Conservation (phyloP, 2,797 vertebrate species). For the Acridotheres tristis region DNA sequence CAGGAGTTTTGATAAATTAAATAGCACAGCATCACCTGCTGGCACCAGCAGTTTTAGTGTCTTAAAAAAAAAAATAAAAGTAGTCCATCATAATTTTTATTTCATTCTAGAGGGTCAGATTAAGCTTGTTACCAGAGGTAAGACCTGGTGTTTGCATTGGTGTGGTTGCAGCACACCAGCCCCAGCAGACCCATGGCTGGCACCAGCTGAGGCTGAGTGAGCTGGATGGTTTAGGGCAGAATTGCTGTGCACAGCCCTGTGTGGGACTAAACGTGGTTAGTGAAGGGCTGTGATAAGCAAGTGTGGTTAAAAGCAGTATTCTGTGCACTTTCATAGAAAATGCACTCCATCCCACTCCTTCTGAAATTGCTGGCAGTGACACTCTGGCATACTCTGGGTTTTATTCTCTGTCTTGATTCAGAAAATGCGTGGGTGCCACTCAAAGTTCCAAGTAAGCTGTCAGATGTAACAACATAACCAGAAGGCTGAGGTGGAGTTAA, state of each 20-base stretch:
- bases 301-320: background rate
- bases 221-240: background rate
- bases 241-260: too few species aligned
- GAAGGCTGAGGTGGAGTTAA: slow-evolving; percentile 35
- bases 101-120: background rate
- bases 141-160: background rate
- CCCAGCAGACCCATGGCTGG: background rate
- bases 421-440: slow-evolving; percentile 32
- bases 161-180: background rate
- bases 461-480: slow-evolving; percentile 28
- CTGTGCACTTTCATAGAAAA: background rate
- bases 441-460: slow-evolving; percentile 27
- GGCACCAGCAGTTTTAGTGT: background rate
- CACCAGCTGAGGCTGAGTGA: background rate
- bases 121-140: background rate
- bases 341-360: background rate
- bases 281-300: background rate
- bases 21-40: background rate
- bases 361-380: slow-evolving; percentile 22
- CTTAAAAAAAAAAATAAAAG: background rate
- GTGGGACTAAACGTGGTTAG: background rate
- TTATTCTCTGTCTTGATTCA: slow-evolving; percentile 21
- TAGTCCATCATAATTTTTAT: background rate
- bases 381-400: background rate
- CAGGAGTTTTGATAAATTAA: background rate